These are phyloP conservation scores for Colletes gigas DNA, from an alignment of 1,140 invertebrate genomes.

Conservation along the genomic window DNA sequence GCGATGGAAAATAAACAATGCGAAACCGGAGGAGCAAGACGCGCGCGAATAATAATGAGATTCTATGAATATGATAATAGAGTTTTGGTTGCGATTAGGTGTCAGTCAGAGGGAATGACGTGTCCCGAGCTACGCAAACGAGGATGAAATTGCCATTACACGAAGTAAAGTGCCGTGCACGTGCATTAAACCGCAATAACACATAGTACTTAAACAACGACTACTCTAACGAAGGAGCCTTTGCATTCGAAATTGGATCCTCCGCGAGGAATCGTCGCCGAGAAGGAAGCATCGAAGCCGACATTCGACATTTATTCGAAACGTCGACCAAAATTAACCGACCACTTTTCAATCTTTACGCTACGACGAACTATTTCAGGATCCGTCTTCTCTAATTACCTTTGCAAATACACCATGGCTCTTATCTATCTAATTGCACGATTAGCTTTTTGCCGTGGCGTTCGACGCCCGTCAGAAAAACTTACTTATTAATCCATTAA, in stretches of 20 bases:
- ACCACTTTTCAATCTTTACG: neutral
- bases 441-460: neutral
- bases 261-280: neutral
- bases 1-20: constrained; percentile 4
- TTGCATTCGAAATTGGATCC: constrained; percentile 43
- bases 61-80: constrained; percentile 65
- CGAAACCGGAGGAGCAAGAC: constrained; percentile 6
- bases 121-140: constrained; percentile 40
- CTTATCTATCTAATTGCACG: neutral
- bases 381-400: constrained; percentile 4
- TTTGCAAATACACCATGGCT: neutral
- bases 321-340: neutral
- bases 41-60: constrained; percentile 41
- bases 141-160: constrained; percentile 48
- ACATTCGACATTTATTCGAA: neutral
- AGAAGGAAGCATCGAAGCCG: neutral
- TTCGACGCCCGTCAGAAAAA: constrained; percentile 1
- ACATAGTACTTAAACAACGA: constrained; percentile 1
- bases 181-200: constrained; percentile 7
- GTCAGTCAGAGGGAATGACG: constrained; percentile 39
- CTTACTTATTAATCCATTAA: constrained; percentile 35
- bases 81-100: constrained; percentile 55
- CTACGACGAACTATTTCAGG: neutral
- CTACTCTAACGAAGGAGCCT: constrained; percentile 18
- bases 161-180: constrained; percentile 2